Evolutionary conservation across 2,888 invertebrate species (phyloP), one percentile per base, ranked within the genome.

Genomic region (Tetanocera ferruginea): DNA sequence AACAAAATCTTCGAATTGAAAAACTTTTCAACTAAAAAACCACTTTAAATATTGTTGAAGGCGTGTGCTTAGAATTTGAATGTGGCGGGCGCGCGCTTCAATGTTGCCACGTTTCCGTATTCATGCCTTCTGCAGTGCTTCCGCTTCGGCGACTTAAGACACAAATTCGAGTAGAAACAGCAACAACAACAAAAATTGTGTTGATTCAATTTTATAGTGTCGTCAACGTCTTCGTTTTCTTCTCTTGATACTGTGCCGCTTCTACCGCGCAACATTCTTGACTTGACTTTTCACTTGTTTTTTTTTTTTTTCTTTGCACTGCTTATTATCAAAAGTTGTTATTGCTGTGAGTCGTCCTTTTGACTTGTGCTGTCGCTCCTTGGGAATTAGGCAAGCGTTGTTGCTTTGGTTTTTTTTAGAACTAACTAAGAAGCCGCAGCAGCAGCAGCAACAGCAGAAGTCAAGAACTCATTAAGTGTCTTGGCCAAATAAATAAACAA

Each of bases 391-490:
- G 62, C 64, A 77, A 77, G 79, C 79, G 77, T 77, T 37, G 74
- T 71, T 51, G 77, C 52, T 64, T 60, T 67, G 64, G 52, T 66
- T 77, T 49, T 57, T 43, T 51, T 34, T 49, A 28, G 28, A 28
- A 4, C 43, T 28, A 52, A n/a, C 49, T 72, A 57, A 28, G 43
- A 25, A 69, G 76, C 62, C 34, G 25, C 25, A 52, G 19, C 23
- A 28, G 14, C 64, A 31, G 28, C 4, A 64, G 64, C 31, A 64
- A 34, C 34, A 17, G 64, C 25, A 64, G 14, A 81, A 83, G 82
- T 83, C 82, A 82, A 81, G 82, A 83, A 83, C 83, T 83, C 83
- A 84, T 84, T 84, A 83, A 84, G 83, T 82, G 83, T 83, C 82
- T 83, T 84, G 81, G 82, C 81, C 82, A 83, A 84, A 84, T 82